Evolutionary conservation across 2,113 vertebrate genomes (phyloP), one percentile per base, ranked within the genome.

Genomic region (Dascyllus trimaculatus): DNA sequence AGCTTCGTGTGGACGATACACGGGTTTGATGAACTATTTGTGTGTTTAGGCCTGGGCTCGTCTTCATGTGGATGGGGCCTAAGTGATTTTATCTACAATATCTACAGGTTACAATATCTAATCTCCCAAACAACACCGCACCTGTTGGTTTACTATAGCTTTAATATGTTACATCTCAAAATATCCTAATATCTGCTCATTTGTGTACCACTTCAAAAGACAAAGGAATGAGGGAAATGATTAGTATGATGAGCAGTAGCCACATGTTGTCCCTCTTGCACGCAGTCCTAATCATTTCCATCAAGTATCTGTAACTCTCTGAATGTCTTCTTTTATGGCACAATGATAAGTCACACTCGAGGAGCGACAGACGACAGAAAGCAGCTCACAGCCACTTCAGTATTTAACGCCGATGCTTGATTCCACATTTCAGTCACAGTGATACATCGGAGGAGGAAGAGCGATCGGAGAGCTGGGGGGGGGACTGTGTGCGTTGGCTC

Each of bases 351-450:
- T 84, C 76, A 70, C 68, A 75, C 83, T 81, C 19, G 54, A 76
- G 48, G 26, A 71, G 74, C 32, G 17, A 48, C 66, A 72, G 85
- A 59, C 11, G 78, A 84, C 85, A 80, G 83, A 69, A 80, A 82
- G 82, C 52, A 26, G 63, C 82, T 85, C 75, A 35, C 51, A 61
- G 75, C 65, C 81, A 73, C 86, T 80, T 77, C 80, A 82, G 84
- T 74, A 63, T 85, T 87, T 85, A 84, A 80, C 58, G 57, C 66
- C 15, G 26, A 76, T 45, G 48, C 70, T 76, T 59, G 59, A 64
- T 81, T 89, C 84, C 83, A 89, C 86, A 90, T 87, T 91, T 87
- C 82, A 83, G 75, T 78, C 73, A 51, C 72, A 71, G 78, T 75
- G 78, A 85, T 84, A 45, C 78, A 64, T 74, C 7, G 18, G 21